These are phyloP conservation scores for Campoletis sonorensis DNA, from an alignment of 1,140 invertebrate genomes.

Conservation along the genomic window DNA sequence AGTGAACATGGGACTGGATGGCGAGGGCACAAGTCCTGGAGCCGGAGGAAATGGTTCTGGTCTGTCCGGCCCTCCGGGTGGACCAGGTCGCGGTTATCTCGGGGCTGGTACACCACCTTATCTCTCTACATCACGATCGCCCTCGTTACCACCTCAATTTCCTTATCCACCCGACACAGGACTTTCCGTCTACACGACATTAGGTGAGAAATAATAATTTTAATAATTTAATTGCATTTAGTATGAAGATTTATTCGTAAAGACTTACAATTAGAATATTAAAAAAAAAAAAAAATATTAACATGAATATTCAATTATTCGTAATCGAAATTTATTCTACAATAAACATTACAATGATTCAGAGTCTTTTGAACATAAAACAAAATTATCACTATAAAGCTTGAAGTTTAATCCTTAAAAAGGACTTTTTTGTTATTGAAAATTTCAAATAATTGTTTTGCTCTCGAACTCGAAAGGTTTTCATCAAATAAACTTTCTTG, in stretches of 20 bases:
- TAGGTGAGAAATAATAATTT: slow-evolving; percentile 77
- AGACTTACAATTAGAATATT: slow-evolving; percentile 24
- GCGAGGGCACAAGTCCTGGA: slow-evolving; percentile 86
- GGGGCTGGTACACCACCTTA: slow-evolving; percentile 87
- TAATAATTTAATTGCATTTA: neutral
- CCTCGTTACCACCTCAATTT: slow-evolving; percentile 80
- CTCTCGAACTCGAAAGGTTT: too few relatives aligned
- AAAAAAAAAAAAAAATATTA: slow-evolving; percentile 16
- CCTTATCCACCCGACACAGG: slow-evolving; percentile 84
- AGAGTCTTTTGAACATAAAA: too few relatives aligned
- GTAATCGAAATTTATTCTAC: too few relatives aligned
- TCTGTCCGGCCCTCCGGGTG: slow-evolving; percentile 61
- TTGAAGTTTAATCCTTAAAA: too few relatives aligned
- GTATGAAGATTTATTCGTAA: neutral
- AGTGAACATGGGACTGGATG: slow-evolving; percentile 85
- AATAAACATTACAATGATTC: too few relatives aligned
- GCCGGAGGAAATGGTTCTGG: slow-evolving; percentile 63
- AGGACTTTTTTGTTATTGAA: too few relatives aligned
- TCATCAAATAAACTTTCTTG: too few relatives aligned
- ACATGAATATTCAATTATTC: too few relatives aligned
- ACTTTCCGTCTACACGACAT: slow-evolving; percentile 85
- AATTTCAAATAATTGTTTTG: too few relatives aligned
- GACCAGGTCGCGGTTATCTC: slow-evolving; percentile 78
- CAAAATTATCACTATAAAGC: too few relatives aligned
- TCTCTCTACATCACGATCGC: slow-evolving; percentile 86